These are phyloP conservation scores for Iguana delicatissima DNA, from an alignment of 2,797 vertebrate species.

Conservation along the genomic window DNA sequence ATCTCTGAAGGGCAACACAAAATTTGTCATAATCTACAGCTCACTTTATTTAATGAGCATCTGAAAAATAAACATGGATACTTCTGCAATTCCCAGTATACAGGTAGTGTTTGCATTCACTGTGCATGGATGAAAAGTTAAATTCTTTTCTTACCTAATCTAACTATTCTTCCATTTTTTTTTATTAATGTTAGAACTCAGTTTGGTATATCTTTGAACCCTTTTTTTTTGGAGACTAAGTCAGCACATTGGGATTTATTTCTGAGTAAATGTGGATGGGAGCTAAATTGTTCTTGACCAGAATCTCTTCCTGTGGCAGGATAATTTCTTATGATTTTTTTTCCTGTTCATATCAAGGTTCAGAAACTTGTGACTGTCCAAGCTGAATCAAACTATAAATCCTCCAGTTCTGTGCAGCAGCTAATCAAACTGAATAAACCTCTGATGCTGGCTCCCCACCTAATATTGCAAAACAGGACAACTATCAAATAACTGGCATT, in stretches of 20 bases:
- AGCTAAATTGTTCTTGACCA: not conserved
- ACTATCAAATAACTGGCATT: not conserved
- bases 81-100: constrained; percentile 60
- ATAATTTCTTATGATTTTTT: not conserved
- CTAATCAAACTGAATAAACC: too few species aligned
- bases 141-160: not conserved
- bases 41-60: constrained; percentile 72
- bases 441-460: not conserved
- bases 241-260: not conserved
- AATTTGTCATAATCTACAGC: constrained; percentile 71
- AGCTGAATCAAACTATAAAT: not conserved
- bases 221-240: not conserved
- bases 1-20: constrained; percentile 70
- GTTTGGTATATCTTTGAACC: not conserved
- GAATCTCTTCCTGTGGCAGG: not conserved
- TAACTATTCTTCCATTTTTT: constrained; percentile 22
- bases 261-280: not conserved
- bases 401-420: not conserved
- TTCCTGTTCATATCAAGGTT: not conserved
- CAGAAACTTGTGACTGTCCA: not conserved
- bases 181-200: not conserved
- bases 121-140: constrained; percentile 32
- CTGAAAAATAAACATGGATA: constrained; percentile 72
- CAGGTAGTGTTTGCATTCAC: constrained; percentile 50
- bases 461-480: not conserved